Evolutionary conservation across 53 echinoderm and acorn worm genomes (phyloP).

Genomic region (Astropecten irregularis): DNA sequence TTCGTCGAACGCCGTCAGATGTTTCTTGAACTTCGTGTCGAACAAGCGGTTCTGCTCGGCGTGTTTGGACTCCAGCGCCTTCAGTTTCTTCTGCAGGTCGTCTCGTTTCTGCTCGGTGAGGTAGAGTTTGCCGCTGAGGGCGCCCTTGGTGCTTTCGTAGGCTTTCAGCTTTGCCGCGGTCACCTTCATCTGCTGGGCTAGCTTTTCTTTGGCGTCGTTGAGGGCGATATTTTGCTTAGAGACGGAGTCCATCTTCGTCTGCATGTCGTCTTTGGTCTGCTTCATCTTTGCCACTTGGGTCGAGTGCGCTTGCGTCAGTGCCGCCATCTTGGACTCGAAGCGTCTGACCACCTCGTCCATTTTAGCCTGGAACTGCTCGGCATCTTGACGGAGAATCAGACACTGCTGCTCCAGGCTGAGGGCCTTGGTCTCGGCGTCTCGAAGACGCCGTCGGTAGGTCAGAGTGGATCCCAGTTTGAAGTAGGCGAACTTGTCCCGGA

Average conservation of each 20-base stretch:
- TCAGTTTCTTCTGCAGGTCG: not conserved
- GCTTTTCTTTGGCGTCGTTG: not conserved
- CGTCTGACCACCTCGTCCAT: not conserved
- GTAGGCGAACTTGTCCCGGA: conserved; percentile 8
- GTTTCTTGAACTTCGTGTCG: not conserved
- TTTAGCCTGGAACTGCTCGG: not conserved
- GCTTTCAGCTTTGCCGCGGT: not conserved
- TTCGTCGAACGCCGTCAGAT: not conserved
- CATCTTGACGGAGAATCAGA: not conserved
- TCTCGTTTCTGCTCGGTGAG: not conserved
- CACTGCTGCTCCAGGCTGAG: not conserved
- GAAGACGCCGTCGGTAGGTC: not conserved
- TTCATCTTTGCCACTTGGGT: not conserved
- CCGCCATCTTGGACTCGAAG: not conserved
- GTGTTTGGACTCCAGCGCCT: not conserved
- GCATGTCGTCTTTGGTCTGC: not conserved
- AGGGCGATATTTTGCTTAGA: not conserved
- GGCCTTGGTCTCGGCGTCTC: not conserved
- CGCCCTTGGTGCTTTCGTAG: not conserved
- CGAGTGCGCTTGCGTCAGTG: conserved; percentile 13
- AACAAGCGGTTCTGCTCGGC: not conserved
- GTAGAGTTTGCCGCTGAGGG: not conserved
- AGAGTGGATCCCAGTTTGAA: conserved; percentile 4
- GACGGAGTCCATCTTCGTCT: not conserved
- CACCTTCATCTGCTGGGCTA: not conserved